phyloP scores from a whole-genome alignment of 1,140 invertebrate species.

The Sarcophaga peregrina region DNA sequence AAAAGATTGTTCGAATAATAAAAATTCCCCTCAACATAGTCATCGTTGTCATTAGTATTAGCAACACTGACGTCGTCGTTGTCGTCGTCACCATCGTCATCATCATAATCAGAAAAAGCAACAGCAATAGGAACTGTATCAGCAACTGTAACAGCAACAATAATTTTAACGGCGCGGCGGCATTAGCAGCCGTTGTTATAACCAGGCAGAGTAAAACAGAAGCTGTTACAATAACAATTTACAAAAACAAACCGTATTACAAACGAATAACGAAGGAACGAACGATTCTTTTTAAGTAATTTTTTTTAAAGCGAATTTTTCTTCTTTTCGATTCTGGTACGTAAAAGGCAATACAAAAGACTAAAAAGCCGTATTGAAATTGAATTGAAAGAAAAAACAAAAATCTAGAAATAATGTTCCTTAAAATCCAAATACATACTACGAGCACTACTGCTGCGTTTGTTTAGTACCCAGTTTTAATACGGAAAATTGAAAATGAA shows the following conservation, averaged over 20 bases:
- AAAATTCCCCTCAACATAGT: constrained; percentile 8
- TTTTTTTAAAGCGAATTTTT: not conserved
- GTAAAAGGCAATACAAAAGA: constrained; percentile 36
- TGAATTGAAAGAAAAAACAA: not conserved
- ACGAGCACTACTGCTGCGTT: not conserved
- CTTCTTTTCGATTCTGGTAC: not conserved
- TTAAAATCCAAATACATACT: not conserved
- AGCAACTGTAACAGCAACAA: not conserved
- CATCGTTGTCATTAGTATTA: not conserved
- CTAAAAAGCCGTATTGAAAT: constrained; percentile 38
- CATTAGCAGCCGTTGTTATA: not conserved
- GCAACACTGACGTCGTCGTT: not conserved
- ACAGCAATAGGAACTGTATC: not conserved
- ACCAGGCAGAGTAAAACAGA: constrained; percentile 2
- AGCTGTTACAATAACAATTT: constrained; percentile 40
- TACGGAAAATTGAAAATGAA: not conserved
- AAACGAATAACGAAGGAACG: not conserved
- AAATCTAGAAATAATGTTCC: not conserved
- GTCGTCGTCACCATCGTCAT: not conserved
- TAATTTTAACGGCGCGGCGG: not conserved
- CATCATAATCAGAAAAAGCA: constrained; percentile 26
- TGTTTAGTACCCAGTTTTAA: not conserved
- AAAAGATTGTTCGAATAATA: not conserved
- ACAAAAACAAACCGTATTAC: constrained; percentile 32
- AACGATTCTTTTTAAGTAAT: constrained; percentile 13